Conservation (phyloP, 2,888 invertebrate species). For the Anticlea derivata region DNA sequence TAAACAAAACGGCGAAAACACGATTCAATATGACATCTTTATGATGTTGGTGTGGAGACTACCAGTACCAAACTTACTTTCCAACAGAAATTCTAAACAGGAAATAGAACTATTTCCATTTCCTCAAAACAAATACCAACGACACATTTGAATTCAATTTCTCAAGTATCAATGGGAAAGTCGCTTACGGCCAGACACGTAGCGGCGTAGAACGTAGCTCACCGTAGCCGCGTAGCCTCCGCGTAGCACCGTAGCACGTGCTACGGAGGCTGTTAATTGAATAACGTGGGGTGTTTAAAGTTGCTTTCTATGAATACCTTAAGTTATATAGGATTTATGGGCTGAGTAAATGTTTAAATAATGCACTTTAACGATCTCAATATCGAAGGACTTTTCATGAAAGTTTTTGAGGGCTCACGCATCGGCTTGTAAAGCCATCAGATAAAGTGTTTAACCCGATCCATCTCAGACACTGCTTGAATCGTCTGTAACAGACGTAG, state of each 20-base stretch:
- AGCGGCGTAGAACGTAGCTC: slow-evolving; percentile 34
- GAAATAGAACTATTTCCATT: slow-evolving; percentile 23
- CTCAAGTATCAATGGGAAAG: slow-evolving; percentile 19
- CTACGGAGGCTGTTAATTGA: slow-evolving; percentile 65
- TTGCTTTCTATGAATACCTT: slow-evolving; percentile 39
- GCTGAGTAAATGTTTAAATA: not conserved
- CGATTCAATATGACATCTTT: slow-evolving; percentile 1
- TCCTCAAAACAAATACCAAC: slow-evolving; percentile 24
- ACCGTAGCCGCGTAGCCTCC: slow-evolving; percentile 45
- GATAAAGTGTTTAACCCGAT: too few relatives aligned
- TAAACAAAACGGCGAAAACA: not conserved
- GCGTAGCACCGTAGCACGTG: slow-evolving; percentile 49
- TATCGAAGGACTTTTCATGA: too few relatives aligned
- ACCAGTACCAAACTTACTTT: not conserved
- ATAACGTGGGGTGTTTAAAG: slow-evolving; percentile 55
- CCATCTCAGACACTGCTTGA: too few relatives aligned
- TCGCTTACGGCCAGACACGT: slow-evolving; percentile 41
- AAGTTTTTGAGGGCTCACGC: too few relatives aligned
- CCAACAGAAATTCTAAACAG: slow-evolving; percentile 1
- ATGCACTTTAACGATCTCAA: too few relatives aligned
- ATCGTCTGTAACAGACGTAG: too few relatives aligned
- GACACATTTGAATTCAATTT: slow-evolving; percentile 34
- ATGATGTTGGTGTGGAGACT: not conserved
- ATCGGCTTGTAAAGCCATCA: too few relatives aligned
- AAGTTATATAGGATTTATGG: not conserved